A percentile compares a stretch with the other conserved stretches of the same genome.
phyloP scores from a whole-genome alignment of 1,140 invertebrate species.

The Drosophila arizonae region DNA sequence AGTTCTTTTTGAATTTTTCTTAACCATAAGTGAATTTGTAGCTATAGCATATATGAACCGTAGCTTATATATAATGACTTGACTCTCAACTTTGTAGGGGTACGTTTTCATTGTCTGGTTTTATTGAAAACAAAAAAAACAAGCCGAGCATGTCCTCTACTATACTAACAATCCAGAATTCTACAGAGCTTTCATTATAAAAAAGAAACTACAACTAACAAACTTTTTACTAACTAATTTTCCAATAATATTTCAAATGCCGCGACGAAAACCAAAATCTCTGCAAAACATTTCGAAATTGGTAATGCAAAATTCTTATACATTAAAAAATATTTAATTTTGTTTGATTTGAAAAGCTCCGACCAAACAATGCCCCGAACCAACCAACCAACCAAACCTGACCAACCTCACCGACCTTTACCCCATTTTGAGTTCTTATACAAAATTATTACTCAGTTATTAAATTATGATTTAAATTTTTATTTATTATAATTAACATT shows the following conservation, averaged over 20 bases:
- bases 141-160: slow-evolving; percentile 38
- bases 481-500: slow-evolving; percentile 53
- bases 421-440: slow-evolving; percentile 15
- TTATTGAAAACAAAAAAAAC: slow-evolving; percentile 69
- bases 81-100: slow-evolving; percentile 53
- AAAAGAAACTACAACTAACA: slow-evolving; percentile 20
- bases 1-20: slow-evolving; percentile 11
- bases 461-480: slow-evolving; percentile 60
- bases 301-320: slow-evolving; percentile 61
- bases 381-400: neutral
- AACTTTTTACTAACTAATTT: slow-evolving; percentile 46
- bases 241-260: slow-evolving; percentile 66
- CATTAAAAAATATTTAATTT: slow-evolving; percentile 20
- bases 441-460: slow-evolving; percentile 42
- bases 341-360: slow-evolving; percentile 9
- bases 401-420: neutral
- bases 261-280: slow-evolving; percentile 35
- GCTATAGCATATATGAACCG: slow-evolving; percentile 15
- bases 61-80: slow-evolving; percentile 25
- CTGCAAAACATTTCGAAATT: slow-evolving; percentile 46
- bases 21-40: slow-evolving; percentile 27
- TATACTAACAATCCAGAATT: slow-evolving; percentile 12
- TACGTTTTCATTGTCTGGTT: slow-evolving; percentile 80
- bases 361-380: neutral
- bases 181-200: slow-evolving; percentile 1